These are phyloP conservation scores for Cassiopea andromeda DNA, from an alignment of 30 jellyfish, hydroid and myxozoan species.

Conservation along the genomic window DNA sequence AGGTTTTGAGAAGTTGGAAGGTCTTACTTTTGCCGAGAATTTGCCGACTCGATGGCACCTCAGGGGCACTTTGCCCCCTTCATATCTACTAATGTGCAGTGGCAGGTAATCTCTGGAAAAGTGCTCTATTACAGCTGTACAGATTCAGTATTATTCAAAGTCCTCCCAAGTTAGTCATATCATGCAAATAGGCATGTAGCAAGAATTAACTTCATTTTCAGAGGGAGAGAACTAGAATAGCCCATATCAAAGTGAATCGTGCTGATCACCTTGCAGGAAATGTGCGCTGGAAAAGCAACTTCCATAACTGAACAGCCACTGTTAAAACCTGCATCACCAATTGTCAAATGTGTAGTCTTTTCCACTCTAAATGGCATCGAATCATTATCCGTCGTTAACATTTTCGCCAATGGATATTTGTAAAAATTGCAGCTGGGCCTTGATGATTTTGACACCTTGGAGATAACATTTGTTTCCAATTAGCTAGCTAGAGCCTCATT, in stretches of 20 bases:
- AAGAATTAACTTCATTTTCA: neutral
- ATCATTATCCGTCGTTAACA: neutral
- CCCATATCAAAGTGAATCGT: no score
- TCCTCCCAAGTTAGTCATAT: no score
- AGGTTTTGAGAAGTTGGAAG: no score
- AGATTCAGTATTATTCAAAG: no score
- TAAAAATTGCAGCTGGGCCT: neutral
- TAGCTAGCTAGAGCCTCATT: neutral
- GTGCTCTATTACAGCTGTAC: no score
- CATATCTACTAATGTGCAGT: no score
- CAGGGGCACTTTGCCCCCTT: no score
- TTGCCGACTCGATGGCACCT: no score
- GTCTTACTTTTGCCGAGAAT: no score
- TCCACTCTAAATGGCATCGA: constrained; percentile 30
- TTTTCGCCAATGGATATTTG: neutral
- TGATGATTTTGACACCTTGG: no score
- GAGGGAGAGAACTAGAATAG: neutral
- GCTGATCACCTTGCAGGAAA: constrained; percentile 48
- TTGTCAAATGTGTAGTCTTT: constrained; percentile 14
- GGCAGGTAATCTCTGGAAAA: no score
- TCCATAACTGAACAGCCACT: constrained; percentile 74
- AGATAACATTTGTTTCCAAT: neutral
- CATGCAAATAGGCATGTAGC: neutral
- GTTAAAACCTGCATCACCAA: constrained; percentile 52
- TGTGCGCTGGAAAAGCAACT: constrained; percentile 26